phyloP scores from a whole-genome alignment of 2,797 vertebrate species.

The Danio jaintianensis region DNA sequence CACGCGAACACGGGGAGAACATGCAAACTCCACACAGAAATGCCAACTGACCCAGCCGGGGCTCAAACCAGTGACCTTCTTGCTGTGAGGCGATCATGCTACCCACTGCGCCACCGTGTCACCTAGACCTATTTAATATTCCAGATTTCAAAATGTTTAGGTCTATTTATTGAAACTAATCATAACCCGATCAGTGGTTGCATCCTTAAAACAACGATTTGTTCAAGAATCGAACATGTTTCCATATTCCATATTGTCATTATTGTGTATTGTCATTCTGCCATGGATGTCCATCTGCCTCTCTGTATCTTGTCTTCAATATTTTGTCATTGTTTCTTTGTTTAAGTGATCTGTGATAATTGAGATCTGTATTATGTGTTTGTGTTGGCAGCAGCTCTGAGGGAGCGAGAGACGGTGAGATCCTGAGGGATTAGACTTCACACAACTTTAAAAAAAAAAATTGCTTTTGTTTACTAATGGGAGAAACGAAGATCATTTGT shows the following conservation, averaged over 20 bases:
- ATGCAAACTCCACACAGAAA: too few relatives aligned
- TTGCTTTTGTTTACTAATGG: slow-evolving; percentile 52
- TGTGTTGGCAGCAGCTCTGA: neutral
- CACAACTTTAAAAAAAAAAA: slow-evolving; percentile 39
- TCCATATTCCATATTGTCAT: neutral
- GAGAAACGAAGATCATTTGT: slow-evolving; percentile 44
- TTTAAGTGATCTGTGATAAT: slow-evolving; percentile 37
- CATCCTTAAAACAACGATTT: too few relatives aligned
- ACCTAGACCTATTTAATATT: too few relatives aligned
- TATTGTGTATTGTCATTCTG: neutral
- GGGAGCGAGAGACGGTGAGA: slow-evolving; percentile 16
- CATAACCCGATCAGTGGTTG: too few relatives aligned
- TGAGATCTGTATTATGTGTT: slow-evolving; percentile 8
- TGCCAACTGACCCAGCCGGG: too few relatives aligned
- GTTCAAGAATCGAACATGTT: too few relatives aligned
- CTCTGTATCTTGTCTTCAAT: neutral
- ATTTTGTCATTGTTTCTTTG: slow-evolving; percentile 27
- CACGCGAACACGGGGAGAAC: too few relatives aligned
- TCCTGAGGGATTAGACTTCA: slow-evolving; percentile 11
- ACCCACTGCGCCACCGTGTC: too few relatives aligned
- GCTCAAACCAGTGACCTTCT: too few relatives aligned
- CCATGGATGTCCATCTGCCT: slow-evolving; percentile 3
- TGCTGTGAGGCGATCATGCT: too few relatives aligned
- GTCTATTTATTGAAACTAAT: too few relatives aligned
- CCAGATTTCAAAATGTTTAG: too few relatives aligned